Evolutionary conservation across 2,888 invertebrate genomes (phyloP), one percentile per base, ranked within the genome.

Genomic region (Archips crataeganus): DNA sequence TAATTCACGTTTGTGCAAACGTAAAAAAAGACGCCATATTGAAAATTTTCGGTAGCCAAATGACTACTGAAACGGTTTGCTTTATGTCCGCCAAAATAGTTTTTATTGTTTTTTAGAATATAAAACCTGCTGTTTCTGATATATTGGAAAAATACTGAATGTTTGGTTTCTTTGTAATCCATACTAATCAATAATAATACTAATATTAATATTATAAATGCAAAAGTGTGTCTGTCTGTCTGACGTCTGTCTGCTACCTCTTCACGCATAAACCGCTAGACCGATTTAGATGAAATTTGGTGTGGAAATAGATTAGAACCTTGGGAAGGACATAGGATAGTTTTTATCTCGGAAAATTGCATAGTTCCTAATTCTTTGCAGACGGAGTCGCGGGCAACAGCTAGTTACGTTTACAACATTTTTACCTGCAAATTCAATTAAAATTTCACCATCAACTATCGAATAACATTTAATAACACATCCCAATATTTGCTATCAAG

Each of bases 401-500:
- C 23, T 23, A 23, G 23, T 23, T 23, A 23, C 1, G 23, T 23
- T 23, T 23, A 23, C 23, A 23, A 23, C 23, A 23, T 23, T 23
- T 23, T 23, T 23, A 23, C 13, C 13, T n/a, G 4, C 5, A 49
- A 45, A 3, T 45, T 5, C 49, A n/a, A 49, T 49, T 13, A n/a
- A n/a, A 49, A n/a, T 49, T 49, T n/a, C 4, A 36, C 13, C 13
- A 51, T n/a, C 63, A 15, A 54, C n/a, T 63, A 36, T 47, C 36
- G 47, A 59, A 36, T 36, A 64, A 32, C 2, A 45, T 62, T 51
- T 32, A 67, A 67, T 57, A 67, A 32, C 60, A 34, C n/a, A n/a
- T 42, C 15, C 34, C 66, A 39, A 45, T 67, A 51, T 67, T 62
- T 45, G 67, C 51, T 63, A 23, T 71, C 60, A 45, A 66, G 71